phyloP scores from a whole-genome alignment of 2,797 vertebrate genomes.

The Myioborus melanocephalus region DNA sequence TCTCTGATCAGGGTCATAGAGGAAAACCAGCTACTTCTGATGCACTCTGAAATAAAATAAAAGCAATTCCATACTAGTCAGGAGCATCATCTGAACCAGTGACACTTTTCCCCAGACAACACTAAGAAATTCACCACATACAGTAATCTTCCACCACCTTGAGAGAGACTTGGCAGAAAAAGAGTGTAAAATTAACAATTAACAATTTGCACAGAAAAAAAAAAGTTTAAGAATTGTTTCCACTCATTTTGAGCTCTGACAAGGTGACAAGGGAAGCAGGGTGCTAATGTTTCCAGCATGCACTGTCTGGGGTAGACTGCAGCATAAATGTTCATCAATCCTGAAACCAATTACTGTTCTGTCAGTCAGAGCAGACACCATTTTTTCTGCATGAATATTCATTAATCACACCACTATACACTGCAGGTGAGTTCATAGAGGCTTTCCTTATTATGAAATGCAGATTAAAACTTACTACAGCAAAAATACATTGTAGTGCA shows the following conservation, averaged over 20 bases:
- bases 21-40: not conserved
- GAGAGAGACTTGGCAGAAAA: conserved; percentile 32
- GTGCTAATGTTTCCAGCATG: conserved; percentile 18
- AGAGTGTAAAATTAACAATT: conserved; percentile 34
- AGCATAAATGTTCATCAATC: not conserved
- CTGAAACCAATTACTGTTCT: not conserved
- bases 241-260: conserved; percentile 26
- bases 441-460: not conserved
- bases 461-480: not conserved
- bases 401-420: not conserved
- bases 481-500: not conserved
- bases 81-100: not conserved
- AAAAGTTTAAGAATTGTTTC: not conserved
- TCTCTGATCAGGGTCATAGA: not conserved
- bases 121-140: not conserved
- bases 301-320: not conserved
- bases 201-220: conserved; percentile 14
- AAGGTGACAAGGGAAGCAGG: conserved; percentile 48
- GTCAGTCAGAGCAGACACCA: not conserved
- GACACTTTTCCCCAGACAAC: not conserved
- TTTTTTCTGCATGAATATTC: not conserved
- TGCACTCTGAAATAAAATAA: not conserved
- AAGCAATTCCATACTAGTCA: not conserved
- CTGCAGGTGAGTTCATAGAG: not conserved
- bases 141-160: conserved; percentile 16